Evolutionary conservation across 2,888 invertebrate species (phyloP).

Genomic region (Strigamia transsilvanica): DNA sequence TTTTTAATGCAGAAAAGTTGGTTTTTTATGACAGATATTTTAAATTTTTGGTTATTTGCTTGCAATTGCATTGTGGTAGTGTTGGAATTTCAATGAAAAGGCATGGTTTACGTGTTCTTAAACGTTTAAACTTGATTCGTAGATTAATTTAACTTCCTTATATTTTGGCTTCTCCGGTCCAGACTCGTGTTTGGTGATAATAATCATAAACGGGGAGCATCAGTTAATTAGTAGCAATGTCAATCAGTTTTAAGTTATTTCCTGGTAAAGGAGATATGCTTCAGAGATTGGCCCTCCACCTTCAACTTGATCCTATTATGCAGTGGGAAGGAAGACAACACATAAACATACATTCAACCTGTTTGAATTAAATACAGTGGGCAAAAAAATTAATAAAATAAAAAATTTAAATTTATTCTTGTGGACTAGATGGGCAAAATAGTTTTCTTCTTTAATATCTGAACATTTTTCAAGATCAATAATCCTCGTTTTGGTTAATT

Average conservation of each 20-base stretch:
- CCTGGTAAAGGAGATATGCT: conserved; percentile 44
- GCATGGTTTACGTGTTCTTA: background rate
- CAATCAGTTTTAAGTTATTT: conserved; percentile 22
- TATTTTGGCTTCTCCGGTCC: background rate
- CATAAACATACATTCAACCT: background rate
- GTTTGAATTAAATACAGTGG: conserved; percentile 16
- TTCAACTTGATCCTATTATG: conserved; percentile 23
- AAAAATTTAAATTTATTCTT: background rate
- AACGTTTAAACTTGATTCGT: background rate
- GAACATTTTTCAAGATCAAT: background rate
- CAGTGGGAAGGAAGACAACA: background rate
- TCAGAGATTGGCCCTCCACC: conserved; percentile 24
- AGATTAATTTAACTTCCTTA: background rate
- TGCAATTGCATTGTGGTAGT: background rate
- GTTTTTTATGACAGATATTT: background rate
- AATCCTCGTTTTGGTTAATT: background rate
- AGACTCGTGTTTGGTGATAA: background rate
- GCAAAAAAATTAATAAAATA: background rate
- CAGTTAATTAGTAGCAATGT: conserved; percentile 26
- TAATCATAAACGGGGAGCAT: background rate
- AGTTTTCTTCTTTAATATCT: background rate
- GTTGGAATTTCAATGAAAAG: background rate
- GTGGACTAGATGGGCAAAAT: background rate
- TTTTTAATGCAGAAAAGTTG: no score
- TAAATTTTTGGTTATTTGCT: background rate